Evolutionary conservation across 2,888 invertebrate genomes (phyloP).

Genomic region (Hyles lineata): DNA sequence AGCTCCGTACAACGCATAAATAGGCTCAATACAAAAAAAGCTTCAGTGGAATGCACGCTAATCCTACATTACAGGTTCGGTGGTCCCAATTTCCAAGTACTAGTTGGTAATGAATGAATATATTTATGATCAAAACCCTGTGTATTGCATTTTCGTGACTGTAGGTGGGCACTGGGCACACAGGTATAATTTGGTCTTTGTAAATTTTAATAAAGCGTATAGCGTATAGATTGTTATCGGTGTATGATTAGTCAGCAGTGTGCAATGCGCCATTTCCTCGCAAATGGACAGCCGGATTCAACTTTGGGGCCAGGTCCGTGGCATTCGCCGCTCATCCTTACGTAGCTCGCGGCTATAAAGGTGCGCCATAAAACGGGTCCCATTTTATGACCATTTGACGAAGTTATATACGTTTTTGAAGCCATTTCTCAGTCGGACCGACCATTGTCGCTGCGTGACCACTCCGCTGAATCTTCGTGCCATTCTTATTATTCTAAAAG

Average conservation of each 20-base stretch:
- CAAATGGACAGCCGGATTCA: constrained; percentile 35
- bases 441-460: constrained; percentile 76
- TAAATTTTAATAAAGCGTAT: constrained; percentile 6
- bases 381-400: constrained; percentile 83
- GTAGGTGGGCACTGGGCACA: neutral
- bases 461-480: constrained; percentile 59
- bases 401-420: constrained; percentile 81
- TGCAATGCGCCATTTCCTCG: constrained; percentile 35
- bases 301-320: constrained; percentile 45
- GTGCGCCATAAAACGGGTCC: constrained; percentile 81
- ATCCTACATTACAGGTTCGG: neutral
- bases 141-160: neutral
- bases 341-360: constrained; percentile 78
- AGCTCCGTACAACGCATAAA: constrained; percentile 6
- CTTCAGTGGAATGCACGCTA: neutral
- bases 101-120: neutral
- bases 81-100: neutral
- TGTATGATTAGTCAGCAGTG: constrained; percentile 27
- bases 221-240: constrained; percentile 8
- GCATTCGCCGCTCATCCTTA: constrained; percentile 72
- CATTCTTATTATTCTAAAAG: constrained; percentile 66
- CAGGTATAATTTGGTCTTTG: neutral
- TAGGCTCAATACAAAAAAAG: neutral
- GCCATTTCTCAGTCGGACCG: constrained; percentile 72
- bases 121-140: neutral